phyloP scores from a whole-genome alignment of 2,797 vertebrate species.

The Sebastolobus altivelis region DNA sequence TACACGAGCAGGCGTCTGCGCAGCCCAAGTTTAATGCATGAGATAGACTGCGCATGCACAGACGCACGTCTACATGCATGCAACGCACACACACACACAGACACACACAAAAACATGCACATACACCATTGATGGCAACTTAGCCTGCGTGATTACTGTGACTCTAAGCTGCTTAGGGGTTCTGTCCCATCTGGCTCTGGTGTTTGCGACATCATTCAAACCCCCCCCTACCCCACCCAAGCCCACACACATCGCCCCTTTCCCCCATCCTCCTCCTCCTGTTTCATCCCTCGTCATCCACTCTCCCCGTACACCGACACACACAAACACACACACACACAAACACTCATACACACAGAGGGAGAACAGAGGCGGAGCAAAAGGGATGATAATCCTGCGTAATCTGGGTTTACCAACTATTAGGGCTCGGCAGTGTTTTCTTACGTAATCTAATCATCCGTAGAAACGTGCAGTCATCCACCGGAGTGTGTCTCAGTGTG shows the following conservation, averaged over 20 bases:
- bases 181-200: constrained; percentile 87
- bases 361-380: constrained; percentile 76
- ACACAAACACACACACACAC: constrained; percentile 29
- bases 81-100: constrained; percentile 13
- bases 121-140: constrained; percentile 83
- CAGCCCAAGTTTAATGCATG: constrained; percentile 39
- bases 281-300: constrained; percentile 57
- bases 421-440: constrained; percentile 79
- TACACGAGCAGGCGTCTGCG: not conserved
- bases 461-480: constrained; percentile 79
- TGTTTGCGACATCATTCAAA: constrained; percentile 83
- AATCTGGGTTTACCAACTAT: constrained; percentile 89
- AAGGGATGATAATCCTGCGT: constrained; percentile 83
- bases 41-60: constrained; percentile 6
- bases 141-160: constrained; percentile 86
- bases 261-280: constrained; percentile 37
- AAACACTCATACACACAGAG: constrained; percentile 22
- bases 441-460: constrained; percentile 85
- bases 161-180: constrained; percentile 88
- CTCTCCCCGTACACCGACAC: constrained; percentile 31
- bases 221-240: not conserved
- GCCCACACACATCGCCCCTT: constrained; percentile 25
- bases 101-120: constrained; percentile 37
- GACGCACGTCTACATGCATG: not conserved
- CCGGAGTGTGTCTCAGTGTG: constrained; percentile 45